These are phyloP conservation scores for Watsonalla binaria DNA, from an alignment of 2,888 invertebrate genomes.

Conservation along the genomic window DNA sequence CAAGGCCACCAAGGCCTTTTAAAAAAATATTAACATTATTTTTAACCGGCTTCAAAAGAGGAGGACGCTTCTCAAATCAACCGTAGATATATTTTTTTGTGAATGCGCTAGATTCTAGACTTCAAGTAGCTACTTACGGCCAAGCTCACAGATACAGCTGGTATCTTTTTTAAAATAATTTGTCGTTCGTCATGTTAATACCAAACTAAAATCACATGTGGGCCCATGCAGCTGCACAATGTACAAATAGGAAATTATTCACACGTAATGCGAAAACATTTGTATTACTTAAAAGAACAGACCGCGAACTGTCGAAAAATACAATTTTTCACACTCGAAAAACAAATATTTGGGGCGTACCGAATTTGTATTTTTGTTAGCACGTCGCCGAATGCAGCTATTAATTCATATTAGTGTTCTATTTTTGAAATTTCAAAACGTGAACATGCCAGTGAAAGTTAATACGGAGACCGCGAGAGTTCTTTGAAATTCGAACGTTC, in stretches of 20 bases:
- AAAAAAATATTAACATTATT: too few relatives aligned
- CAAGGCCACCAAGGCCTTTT: too few relatives aligned
- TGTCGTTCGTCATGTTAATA: conserved; percentile 39
- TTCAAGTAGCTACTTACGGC: too few relatives aligned
- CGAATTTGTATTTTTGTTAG: conserved; percentile 47
- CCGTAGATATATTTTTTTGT: too few relatives aligned
- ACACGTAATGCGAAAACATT: conserved; percentile 67
- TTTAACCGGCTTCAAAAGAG: too few relatives aligned
- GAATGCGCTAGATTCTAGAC: too few relatives aligned
- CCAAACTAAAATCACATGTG: conserved; percentile 59
- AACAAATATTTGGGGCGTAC: conserved; percentile 62
- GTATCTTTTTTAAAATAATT: conserved; percentile 23
- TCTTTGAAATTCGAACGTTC: conserved; percentile 59
- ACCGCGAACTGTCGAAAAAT: conserved; percentile 67
- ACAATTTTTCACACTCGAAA: conserved; percentile 73
- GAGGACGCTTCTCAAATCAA: too few relatives aligned
- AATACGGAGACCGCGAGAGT: conserved; percentile 30
- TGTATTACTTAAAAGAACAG: conserved; percentile 65
- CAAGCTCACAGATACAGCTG: too few relatives aligned
- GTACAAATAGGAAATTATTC: conserved; percentile 51
- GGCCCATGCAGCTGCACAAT: conserved; percentile 48
- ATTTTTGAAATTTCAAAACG: conserved; percentile 39
- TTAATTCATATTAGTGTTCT: conserved; percentile 68
- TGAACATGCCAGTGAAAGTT: conserved; percentile 22
- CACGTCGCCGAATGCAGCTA: conserved; percentile 40